Conservation (phyloP, 2,113 vertebrate species). For the Neofelis nebulosa region DNA sequence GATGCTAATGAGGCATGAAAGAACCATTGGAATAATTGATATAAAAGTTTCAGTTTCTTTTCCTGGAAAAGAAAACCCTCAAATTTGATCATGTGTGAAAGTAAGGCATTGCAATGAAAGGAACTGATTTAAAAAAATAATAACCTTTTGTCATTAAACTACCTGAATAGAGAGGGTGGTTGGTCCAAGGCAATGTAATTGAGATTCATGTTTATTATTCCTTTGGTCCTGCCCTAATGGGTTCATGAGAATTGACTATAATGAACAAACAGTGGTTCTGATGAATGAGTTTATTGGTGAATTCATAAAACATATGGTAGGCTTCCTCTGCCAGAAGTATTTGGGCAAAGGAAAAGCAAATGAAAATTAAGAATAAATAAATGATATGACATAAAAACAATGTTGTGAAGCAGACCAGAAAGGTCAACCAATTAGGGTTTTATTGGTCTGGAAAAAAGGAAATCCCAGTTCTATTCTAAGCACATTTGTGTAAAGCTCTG, state of each 20-base stretch:
- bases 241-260: constrained; percentile 30
- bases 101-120: constrained; percentile 28
- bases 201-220: constrained; percentile 34
- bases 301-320: constrained; percentile 72
- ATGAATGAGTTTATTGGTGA: constrained; percentile 66
- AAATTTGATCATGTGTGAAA: background rate
- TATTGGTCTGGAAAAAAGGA: constrained; percentile 61
- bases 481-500: background rate
- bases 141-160: background rate
- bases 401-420: constrained; percentile 60
- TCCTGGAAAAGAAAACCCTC: constrained; percentile 55
- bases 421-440: constrained; percentile 50
- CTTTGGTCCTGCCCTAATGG: constrained; percentile 17
- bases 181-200: background rate
- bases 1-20: constrained; percentile 40
- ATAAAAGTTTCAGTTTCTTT: constrained; percentile 47
- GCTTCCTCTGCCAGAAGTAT: constrained; percentile 46
- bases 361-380: constrained; percentile 67
- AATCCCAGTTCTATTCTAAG: constrained; percentile 24
- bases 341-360: constrained; percentile 57
- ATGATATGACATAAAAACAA: constrained; percentile 36
- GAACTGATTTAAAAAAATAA: background rate
- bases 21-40: background rate
- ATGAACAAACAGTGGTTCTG: constrained; percentile 60
- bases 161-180: background rate